Conservation (phyloP, 2,888 invertebrate species). For the Coelopa pilipes region DNA sequence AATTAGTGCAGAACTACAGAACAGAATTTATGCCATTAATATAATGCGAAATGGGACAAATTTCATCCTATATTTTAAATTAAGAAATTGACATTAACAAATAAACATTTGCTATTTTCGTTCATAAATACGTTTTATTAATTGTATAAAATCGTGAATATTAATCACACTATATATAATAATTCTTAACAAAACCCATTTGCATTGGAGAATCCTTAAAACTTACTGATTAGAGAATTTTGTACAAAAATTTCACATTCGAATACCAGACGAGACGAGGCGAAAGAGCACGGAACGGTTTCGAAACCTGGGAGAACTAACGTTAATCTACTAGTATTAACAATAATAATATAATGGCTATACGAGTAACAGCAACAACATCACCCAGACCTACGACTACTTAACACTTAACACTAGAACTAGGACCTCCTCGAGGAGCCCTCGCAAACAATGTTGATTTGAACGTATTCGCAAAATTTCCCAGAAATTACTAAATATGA, state of each 20-base stretch:
- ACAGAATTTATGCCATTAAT: too few species aligned
- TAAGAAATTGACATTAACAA: too few species aligned
- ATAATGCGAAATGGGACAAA: too few species aligned
- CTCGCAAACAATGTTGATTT: too few species aligned
- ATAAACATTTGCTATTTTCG: too few species aligned
- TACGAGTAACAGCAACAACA: constrained; percentile 2
- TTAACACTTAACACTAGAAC: background rate
- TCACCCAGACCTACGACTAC: constrained; percentile 4
- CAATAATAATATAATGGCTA: constrained; percentile 13
- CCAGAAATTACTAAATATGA: background rate
- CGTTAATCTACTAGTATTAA: background rate
- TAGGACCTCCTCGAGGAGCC: too few species aligned
- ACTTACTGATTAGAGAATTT: constrained; percentile 18
- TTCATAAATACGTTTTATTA: background rate
- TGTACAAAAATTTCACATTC: constrained; percentile 1
- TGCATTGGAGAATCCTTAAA: background rate
- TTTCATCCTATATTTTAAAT: too few species aligned
- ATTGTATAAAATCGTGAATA: background rate
- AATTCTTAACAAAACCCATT: too few species aligned
- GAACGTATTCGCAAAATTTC: background rate
- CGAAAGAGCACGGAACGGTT: background rate
- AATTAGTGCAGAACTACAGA: too few species aligned
- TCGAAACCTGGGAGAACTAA: background rate
- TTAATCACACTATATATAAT: background rate
- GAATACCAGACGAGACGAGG: background rate